Base-by-base conservation (phyloP, 1,140 invertebrate genomes). In the Colletes gigas region DNA sequence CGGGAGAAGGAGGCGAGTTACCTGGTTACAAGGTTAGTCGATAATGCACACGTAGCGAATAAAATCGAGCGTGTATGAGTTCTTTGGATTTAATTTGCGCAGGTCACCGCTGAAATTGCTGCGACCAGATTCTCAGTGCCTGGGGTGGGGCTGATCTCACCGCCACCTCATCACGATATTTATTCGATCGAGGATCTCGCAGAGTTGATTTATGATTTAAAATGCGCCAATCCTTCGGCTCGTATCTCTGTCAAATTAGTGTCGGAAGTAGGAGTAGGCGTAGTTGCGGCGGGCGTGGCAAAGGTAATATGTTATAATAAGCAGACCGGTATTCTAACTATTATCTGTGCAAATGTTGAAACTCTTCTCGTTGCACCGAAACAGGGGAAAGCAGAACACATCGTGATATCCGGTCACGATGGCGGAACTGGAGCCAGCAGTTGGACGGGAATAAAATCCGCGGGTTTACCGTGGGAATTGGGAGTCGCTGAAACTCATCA, bases 121-220 rank as follows among this genome's bases (percentile, higher is more conserved):
- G 95, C 96, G 78, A 99, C 98, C 2, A 95, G 99, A 68, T 98
- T 99, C 92, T 99, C 98, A 0, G 98, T 99, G 4, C 95, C 98
- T 8, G 98, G 98, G 9, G 99, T 99, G n/a, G 99, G 99, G 69
- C 94, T 99, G 1, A 99, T 99, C 90, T 99, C 98, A 1, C 99
- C 99, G 52, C 99, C 99, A 8, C 99, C 99, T 8, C 99, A 99
- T 94, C 99, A 99, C 93, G 99, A 99, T 91, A 99, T 99, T 92
- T 99, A 99, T 93, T 99, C 98, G 54, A 99, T 99, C 90, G 99
- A 99, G 94, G 99, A 99, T 94, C 94, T 99, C 85, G 98, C 99
- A 1, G 98, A 99, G 94, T 94, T 99, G 55, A 99, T 99, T 90
- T 99, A 99, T 90, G 99, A 99, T 93, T 94, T 99, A 63, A 99